Evolutionary conservation across 2,888 invertebrate genomes (phyloP).

Genomic region (Teleiodes luculella): DNA sequence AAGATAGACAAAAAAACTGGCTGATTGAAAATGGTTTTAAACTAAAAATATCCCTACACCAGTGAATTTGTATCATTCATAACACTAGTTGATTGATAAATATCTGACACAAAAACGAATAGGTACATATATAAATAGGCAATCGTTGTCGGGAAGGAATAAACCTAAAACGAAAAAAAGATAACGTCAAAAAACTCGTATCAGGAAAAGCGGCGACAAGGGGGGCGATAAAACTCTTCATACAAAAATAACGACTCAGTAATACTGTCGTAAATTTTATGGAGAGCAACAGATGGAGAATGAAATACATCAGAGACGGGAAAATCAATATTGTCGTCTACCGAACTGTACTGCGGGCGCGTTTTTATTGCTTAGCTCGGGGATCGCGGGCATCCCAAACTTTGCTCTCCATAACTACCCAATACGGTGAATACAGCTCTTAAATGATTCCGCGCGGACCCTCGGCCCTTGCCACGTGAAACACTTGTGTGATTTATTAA

Average conservation of each 20-base stretch:
- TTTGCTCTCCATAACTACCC: conserved; percentile 34
- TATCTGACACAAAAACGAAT: too few species aligned
- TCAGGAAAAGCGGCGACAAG: conserved; percentile 49
- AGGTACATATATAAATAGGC: too few species aligned
- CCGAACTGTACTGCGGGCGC: conserved; percentile 48
- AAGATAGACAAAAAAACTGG: too few species aligned
- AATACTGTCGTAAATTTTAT: conserved; percentile 75
- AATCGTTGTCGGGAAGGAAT: too few species aligned
- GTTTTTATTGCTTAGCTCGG: conserved; percentile 51
- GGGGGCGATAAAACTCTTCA: conserved; percentile 66
- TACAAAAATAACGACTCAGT: conserved; percentile 74
- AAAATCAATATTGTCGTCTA: conserved; percentile 73
- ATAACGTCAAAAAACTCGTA: conserved; percentile 48
- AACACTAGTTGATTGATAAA: too few species aligned
- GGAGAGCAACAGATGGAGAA: conserved; percentile 76
- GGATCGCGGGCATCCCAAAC: conserved; percentile 34
- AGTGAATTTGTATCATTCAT: too few species aligned
- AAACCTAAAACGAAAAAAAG: conserved; percentile 43
- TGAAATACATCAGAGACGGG: conserved; percentile 63
- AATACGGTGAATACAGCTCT: conserved; percentile 24
- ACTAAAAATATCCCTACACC: too few species aligned
- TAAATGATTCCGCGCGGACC: conserved; percentile 17
- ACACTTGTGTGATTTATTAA: not conserved
- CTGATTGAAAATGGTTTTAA: too few species aligned
- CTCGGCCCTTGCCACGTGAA: not conserved